Evolutionary conservation across 2,797 vertebrate species (phyloP).

Genomic region (Xenentodon cancila): DNA sequence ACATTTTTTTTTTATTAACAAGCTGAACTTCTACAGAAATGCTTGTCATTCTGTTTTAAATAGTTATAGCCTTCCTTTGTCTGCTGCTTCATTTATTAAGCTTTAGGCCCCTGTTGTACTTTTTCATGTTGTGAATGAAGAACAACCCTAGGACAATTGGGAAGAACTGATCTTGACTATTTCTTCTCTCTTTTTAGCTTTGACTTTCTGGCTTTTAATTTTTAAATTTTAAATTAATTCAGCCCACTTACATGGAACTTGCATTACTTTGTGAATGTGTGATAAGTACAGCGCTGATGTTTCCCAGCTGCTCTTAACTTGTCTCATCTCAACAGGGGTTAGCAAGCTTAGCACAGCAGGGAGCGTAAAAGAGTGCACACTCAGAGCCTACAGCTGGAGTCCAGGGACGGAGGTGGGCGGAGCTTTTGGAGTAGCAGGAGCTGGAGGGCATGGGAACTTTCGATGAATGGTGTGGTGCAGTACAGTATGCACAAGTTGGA

Average conservation of each 20-base stretch:
- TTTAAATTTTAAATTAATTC: constrained; percentile 1
- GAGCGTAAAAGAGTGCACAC: not conserved
- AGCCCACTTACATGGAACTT: constrained; percentile 8
- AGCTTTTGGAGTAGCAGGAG: constrained; percentile 8
- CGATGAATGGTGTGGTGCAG: not conserved
- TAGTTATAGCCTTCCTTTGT: not conserved
- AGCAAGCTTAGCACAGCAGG: constrained; percentile 15
- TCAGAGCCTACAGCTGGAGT: constrained; percentile 12
- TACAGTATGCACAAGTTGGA: not conserved
- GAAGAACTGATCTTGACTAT: not conserved
- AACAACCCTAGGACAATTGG: not conserved
- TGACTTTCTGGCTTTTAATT: constrained; percentile 5
- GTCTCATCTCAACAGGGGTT: constrained; percentile 3
- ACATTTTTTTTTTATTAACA: not conserved
- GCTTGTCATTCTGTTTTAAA: not conserved
- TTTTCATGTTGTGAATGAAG: constrained; percentile 17
- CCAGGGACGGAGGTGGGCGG: not conserved
- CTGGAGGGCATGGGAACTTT: too few relatives aligned
- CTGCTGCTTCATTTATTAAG: constrained; percentile 5
- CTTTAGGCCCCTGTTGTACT: constrained; percentile 1
- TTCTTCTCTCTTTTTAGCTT: constrained; percentile 2
- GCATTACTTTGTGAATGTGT: constrained; percentile 5
- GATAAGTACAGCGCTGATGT: not conserved
- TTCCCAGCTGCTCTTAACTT: constrained; percentile 15
- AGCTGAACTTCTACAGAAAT: not conserved